Conservation (phyloP, 2,113 vertebrate species). For the Lepus americanus region DNA sequence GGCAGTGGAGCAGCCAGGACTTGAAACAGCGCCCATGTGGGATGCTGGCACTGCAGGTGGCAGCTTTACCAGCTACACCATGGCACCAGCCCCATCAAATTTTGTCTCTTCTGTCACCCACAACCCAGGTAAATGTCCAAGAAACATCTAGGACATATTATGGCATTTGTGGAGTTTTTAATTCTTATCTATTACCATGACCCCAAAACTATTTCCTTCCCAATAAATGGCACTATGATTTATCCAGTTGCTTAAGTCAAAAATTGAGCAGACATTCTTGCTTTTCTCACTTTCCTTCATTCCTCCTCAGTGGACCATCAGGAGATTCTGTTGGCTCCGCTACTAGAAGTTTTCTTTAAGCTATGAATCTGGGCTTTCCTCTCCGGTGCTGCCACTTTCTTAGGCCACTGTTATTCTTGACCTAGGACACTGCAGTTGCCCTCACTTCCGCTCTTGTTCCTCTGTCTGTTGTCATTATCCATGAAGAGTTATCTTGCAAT, state of each 20-base stretch:
- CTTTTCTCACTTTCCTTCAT: neutral
- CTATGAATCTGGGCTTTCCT: neutral
- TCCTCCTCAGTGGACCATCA: neutral
- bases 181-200: neutral
- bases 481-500: neutral
- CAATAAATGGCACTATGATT: neutral
- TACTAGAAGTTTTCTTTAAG: neutral
- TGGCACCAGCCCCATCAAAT: too few relatives aligned
- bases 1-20: too few relatives aligned
- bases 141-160: neutral
- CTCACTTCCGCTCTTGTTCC: neutral
- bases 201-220: neutral
- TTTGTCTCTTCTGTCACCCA: neutral
- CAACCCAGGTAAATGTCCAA: neutral
- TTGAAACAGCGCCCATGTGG: too few relatives aligned
- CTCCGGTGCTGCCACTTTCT: neutral
- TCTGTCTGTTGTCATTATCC: neutral
- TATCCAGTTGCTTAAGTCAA: neutral
- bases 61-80: too few relatives aligned
- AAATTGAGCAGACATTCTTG: neutral
- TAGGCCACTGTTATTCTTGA: neutral
- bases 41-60: too few relatives aligned
- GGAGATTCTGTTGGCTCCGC: neutral
- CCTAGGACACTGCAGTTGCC: neutral
- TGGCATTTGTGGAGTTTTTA: neutral